These are phyloP conservation scores for Conistra vaccinii DNA, from an alignment of 2,888 invertebrate genomes.

Conservation along the genomic window DNA sequence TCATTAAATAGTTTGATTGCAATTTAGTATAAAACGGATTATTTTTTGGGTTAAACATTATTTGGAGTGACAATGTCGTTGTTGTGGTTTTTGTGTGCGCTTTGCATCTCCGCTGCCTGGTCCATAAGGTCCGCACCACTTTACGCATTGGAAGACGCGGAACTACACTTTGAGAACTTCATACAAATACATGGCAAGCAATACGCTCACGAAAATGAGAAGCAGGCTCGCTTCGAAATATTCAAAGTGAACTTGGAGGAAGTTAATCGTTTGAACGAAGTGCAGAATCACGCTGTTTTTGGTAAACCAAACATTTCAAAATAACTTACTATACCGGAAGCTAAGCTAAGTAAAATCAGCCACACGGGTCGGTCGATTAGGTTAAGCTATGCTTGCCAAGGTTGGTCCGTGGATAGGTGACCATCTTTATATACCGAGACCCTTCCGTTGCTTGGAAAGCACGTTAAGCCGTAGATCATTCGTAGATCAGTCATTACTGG, in stretches of 20 bases:
- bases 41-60: neutral
- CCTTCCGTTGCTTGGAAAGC: neutral
- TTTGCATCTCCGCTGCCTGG: neutral
- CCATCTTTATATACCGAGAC: neutral
- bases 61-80: neutral
- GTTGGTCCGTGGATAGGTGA: neutral
- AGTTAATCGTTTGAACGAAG: conserved; percentile 29
- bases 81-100: neutral
- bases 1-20: neutral
- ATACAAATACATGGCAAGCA: conserved; percentile 16
- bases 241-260: conserved; percentile 48
- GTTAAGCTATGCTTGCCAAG: neutral
- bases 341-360: neutral
- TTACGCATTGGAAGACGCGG: conserved; percentile 26
- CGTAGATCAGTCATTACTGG: neutral
- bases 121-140: neutral
- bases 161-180: conserved; percentile 41
- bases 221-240: conserved; percentile 44
- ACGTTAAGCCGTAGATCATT: neutral
- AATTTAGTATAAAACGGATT: neutral
- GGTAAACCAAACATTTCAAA: conserved; percentile 35
- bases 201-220: conserved; percentile 45
- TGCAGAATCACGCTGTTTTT: conserved; percentile 20
- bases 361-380: neutral
- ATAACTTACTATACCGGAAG: too few species aligned